These are phyloP conservation scores for Onthophagus sagittarius DNA, from an alignment of 2,888 invertebrate species.

Conservation along the genomic window DNA sequence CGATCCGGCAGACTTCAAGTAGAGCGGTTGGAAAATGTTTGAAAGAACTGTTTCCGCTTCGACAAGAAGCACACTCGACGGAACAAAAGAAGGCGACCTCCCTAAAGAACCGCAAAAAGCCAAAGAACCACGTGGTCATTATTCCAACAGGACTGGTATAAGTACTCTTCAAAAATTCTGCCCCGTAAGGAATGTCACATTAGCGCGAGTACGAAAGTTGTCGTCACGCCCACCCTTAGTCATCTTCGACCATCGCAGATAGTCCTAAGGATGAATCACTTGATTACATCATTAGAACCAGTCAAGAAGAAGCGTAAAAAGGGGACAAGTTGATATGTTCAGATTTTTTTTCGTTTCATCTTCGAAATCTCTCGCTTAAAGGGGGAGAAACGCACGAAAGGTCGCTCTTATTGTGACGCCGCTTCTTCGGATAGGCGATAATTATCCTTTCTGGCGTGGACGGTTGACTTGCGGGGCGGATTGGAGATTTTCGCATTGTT, in stretches of 20 bases:
- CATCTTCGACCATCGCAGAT: neutral
- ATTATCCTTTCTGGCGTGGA: neutral
- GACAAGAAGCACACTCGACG: neutral
- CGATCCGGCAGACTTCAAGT: neutral
- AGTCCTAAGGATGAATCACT: neutral
- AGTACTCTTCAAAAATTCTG: neutral
- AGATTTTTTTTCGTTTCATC: neutral
- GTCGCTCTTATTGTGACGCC: neutral
- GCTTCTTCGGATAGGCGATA: neutral
- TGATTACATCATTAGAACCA: neutral
- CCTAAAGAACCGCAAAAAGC: neutral
- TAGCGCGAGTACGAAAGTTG: neutral
- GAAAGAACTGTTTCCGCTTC: neutral
- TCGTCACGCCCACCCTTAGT: neutral
- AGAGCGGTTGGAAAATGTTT: neutral
- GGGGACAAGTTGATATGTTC: neutral
- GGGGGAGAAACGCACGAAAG: neutral
- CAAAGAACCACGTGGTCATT: neutral
- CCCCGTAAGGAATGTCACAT: neutral
- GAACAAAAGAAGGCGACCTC: neutral
- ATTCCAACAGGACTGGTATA: neutral
- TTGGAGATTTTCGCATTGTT: neutral
- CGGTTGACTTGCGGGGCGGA: neutral
- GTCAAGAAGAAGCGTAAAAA: neutral
- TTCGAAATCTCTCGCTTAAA: neutral